Base-by-base conservation (phyloP, 2,888 invertebrate genomes). In the Trisateles emortualis region DNA sequence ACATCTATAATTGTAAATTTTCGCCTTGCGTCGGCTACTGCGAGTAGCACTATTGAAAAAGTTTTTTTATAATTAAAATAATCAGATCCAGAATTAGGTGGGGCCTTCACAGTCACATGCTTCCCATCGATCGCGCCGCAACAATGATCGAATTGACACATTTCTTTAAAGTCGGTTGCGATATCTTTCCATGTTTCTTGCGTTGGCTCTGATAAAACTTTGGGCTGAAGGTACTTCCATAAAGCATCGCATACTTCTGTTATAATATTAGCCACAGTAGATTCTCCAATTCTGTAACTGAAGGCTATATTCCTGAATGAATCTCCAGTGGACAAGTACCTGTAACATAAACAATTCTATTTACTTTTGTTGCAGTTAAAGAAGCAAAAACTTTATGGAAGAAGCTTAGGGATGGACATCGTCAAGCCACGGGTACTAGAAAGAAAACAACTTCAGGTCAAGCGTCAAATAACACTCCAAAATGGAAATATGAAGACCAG, bases 1-100 rank as follows among this genome's bases (percentile, higher is more conserved):
- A 58, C 46, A 49, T 61, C 57, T 48, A 57, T 41, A 5, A 49
- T 30, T 22, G 19, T 43, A 45, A 59, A 57, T 10, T 26, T 58
- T 14, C 47, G 41, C 3, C 14, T 42, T 30, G 58, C 56, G 35
- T 66, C 66, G 36, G 48, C 57, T 45, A 59, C 52, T n/a, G 59
- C 67, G 6, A 67, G 40, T 26, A 67, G 29, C 44, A 67, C 61
- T 11, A 61, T 57, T 9, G 55, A 63, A 59, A 59, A 60, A 24
- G 44, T 46, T 29, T 45, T 33, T 48, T 55, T 60, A 48, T 64
- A 64, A 47, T 64, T 61, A 48, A 22, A 59, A 57, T 52, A 57
- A 43, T 53, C 61, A 45, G 62, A 60, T 19, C 64, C 64, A 32
- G 55, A 53, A 52, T 65, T 58, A 39, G 52, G 35, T 38, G 54